phyloP scores from a whole-genome alignment of 2,113 vertebrate species.

The Brachyistius frenatus region DNA sequence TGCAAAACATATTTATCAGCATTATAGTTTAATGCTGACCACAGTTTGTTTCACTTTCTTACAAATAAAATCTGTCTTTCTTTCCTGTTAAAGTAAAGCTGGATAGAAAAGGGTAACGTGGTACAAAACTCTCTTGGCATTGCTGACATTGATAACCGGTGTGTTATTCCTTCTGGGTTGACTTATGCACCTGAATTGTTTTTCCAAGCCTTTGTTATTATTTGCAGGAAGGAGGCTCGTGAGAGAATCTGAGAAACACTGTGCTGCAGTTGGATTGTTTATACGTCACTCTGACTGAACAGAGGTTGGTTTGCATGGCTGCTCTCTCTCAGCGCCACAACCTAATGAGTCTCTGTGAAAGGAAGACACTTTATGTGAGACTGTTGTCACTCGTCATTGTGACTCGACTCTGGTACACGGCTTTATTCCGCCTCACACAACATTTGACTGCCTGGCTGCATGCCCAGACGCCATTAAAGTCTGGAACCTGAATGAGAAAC shows the following conservation, averaged over 20 bases:
- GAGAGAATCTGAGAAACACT: not conserved
- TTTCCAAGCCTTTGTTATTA: not conserved
- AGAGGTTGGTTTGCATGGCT: slow-evolving; percentile 62
- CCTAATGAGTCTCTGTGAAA: slow-evolving; percentile 67
- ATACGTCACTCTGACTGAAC: slow-evolving; percentile 64
- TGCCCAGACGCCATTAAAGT: slow-evolving; percentile 75
- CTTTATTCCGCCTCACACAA: slow-evolving; percentile 55
- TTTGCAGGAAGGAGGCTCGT: not conserved
- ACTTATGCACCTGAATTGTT: not conserved
- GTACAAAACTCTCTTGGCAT: too few species aligned
- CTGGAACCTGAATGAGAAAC: slow-evolving; percentile 65
- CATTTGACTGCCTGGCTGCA: slow-evolving; percentile 68
- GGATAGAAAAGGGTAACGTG: not conserved
- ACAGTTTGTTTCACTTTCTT: not conserved
- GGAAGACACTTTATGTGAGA: slow-evolving; percentile 67
- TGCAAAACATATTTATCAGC: too few species aligned
- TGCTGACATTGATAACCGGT: not conserved
- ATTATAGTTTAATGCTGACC: too few species aligned
- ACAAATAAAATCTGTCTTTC: not conserved
- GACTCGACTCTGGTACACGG: slow-evolving; percentile 65
- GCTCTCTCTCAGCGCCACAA: slow-evolving; percentile 39
- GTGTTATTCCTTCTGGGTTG: not conserved
- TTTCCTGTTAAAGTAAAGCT: not conserved
- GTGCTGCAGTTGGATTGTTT: slow-evolving; percentile 44
- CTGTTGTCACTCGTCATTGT: slow-evolving; percentile 75